phyloP scores from a whole-genome alignment of 2,888 invertebrate genomes.

The Steinernema carpocapsae region DNA sequence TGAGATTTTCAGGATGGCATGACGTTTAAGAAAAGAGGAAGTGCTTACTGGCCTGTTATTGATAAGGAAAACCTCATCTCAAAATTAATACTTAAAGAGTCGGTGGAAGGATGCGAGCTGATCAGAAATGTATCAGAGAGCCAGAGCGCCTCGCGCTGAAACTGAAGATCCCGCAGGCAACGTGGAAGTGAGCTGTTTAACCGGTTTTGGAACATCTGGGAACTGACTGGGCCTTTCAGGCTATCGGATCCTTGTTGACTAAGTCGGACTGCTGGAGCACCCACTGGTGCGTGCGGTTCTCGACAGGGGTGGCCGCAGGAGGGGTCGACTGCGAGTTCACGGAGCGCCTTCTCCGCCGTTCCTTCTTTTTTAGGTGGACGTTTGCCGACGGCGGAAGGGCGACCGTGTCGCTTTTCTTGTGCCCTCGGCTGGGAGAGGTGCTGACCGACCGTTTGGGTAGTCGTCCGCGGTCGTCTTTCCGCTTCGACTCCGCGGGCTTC shows the following conservation, averaged over 20 bases:
- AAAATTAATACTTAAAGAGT: background rate
- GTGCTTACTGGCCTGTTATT: background rate
- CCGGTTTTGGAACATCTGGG: slow-evolving; percentile 15
- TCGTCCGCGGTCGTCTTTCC: slow-evolving; percentile 13
- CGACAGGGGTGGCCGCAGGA: background rate
- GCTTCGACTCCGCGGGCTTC: background rate
- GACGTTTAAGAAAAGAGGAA: background rate
- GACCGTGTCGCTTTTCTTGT: background rate
- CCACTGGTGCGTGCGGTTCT: slow-evolving; percentile 57
- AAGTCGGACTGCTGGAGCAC: slow-evolving; percentile 63
- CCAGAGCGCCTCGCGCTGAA: background rate
- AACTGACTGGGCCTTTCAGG: slow-evolving; percentile 15
- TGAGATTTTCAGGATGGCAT: slow-evolving; percentile 9
- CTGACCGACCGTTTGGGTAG: slow-evolving; percentile 11
- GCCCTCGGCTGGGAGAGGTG: background rate
- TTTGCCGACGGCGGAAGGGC: background rate
- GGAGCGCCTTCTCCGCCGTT: slow-evolving; percentile 26
- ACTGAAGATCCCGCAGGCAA: background rate
- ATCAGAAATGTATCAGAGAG: slow-evolving; percentile 2
- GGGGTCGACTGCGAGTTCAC: slow-evolving; percentile 12
- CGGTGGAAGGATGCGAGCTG: slow-evolving; percentile 5
- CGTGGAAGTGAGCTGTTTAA: background rate
- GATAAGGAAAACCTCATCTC: background rate
- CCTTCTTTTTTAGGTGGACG: background rate
- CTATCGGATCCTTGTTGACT: slow-evolving; percentile 41